Conservation (phyloP, 2,113 vertebrate genomes). For the Nanorana parkeri region DNA sequence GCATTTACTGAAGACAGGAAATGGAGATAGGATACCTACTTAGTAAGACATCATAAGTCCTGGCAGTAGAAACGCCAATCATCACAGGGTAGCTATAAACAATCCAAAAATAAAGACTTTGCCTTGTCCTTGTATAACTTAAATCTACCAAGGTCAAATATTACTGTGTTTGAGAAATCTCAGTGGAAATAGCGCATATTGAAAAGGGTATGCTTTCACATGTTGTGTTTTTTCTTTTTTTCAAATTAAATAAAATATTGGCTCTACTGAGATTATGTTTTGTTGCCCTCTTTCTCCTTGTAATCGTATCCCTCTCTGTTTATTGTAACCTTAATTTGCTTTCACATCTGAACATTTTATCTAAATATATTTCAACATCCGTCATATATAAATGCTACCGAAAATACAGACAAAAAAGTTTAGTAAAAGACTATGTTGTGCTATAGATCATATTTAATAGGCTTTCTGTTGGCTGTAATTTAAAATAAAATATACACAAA, state of each 20-base stretch:
- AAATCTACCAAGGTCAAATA: no score
- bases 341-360: slow-evolving; percentile 15
- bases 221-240: no score
- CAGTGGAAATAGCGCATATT: no score
- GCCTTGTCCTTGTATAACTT: no score
- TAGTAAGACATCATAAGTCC: no score
- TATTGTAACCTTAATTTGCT: slow-evolving; percentile 12
- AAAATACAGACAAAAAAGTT: slow-evolving; percentile 19
- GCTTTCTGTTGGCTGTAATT: slow-evolving; percentile 42
- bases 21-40: no score
- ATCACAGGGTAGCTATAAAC: no score
- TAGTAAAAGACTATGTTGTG: slow-evolving; percentile 10
- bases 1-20: no score
- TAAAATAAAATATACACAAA: slow-evolving; percentile 51
- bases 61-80: no score
- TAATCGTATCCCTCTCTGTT: neutral
- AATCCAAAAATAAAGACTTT: no score
- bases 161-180: no score
- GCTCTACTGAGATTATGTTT: neutral
- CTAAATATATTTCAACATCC: slow-evolving; percentile 36
- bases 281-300: neutral
- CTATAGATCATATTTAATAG: slow-evolving; percentile 33
- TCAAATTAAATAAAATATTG: neutral
- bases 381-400: slow-evolving; percentile 14
- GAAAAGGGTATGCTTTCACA: no score